Evolutionary conservation across 2,888 invertebrate genomes (phyloP), one percentile per base, ranked within the genome.

Genomic region (Leucophenga maculata): DNA sequence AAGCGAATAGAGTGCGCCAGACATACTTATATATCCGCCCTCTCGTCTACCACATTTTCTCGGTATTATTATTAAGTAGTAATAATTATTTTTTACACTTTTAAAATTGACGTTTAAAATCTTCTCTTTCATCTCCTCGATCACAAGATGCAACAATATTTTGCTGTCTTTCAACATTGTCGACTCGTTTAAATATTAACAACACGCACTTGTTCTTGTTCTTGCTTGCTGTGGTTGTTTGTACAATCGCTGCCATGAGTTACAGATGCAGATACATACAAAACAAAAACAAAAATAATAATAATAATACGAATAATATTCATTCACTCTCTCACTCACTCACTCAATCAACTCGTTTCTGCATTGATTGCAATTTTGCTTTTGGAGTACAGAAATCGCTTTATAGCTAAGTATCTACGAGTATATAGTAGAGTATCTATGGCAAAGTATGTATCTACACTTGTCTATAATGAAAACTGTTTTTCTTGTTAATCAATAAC

Each of bases 181-280:
- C n/a, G 60, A 60, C 32, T 60, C 60, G 22, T 46, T 20, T 32
- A 64, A 48, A 22, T 39, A 60, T 16, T 6, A 39, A 39, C 32
- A 39, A 22, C 57, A 26, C 64, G 32, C 54, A 59, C 66, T 65
- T 69, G 54, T 65, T 75, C 64, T 67, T 71, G 59, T 67, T 67
- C 69, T 60, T 73, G 69, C 69, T 60, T 73, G 69, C 60, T 73
- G 72, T 69, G 67, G 69, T 62, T 69, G 67, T 55, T 75, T 68
- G 26, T 67, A 9, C 22, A 39, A 65, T 73, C 73, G 79, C 83
- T 80, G 82, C 82, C 83, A 80, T 81, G 80, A 80, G 80, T 83
- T 76, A 83, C 83, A 80, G 80, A 80, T 78, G 80, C 77, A 82
- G 72, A 0, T n/a, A 55, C 4, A 55, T 55, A 20, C 31, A 22